phyloP scores from a whole-genome alignment of 2,113 vertebrate species.

The Colistium nudipinnis region DNA sequence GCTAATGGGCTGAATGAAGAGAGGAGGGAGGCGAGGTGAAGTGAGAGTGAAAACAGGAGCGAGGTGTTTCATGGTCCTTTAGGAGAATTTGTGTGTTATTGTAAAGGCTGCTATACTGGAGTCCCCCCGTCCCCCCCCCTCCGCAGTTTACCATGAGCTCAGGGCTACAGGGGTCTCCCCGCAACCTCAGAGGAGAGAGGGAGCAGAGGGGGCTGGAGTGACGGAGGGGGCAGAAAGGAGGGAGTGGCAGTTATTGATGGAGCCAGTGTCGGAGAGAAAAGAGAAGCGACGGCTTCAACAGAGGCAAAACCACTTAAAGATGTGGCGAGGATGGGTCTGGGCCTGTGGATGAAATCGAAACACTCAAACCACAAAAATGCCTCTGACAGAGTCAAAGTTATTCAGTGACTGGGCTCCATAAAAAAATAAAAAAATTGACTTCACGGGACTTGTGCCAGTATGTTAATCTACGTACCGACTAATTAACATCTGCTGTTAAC shows the following conservation, averaged over 20 bases:
- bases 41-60: slow-evolving; percentile 37
- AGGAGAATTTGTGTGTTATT: slow-evolving; percentile 57
- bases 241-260: slow-evolving; percentile 23
- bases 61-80: slow-evolving; percentile 41
- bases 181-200: slow-evolving; percentile 19
- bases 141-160: slow-evolving; percentile 25
- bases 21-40: slow-evolving; percentile 15
- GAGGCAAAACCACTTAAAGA: background rate
- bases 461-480: background rate
- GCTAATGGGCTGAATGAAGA: slow-evolving; percentile 61
- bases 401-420: background rate
- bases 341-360: slow-evolving; percentile 40
- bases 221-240: background rate
- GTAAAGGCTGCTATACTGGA: slow-evolving; percentile 21
- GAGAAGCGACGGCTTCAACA: slow-evolving; percentile 33
- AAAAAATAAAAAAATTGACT: background rate
- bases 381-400: background rate
- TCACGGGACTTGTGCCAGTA: background rate
- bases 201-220: slow-evolving; percentile 18
- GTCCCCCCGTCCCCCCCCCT: too few species aligned
- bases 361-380: slow-evolving; percentile 16
- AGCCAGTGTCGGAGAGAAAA: background rate
- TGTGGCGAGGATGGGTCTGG: slow-evolving; percentile 32
- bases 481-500: background rate
- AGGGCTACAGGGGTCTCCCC: slow-evolving; percentile 36